Base-by-base conservation (phyloP, 2,888 invertebrate species). In the Campoletis raptor region DNA sequence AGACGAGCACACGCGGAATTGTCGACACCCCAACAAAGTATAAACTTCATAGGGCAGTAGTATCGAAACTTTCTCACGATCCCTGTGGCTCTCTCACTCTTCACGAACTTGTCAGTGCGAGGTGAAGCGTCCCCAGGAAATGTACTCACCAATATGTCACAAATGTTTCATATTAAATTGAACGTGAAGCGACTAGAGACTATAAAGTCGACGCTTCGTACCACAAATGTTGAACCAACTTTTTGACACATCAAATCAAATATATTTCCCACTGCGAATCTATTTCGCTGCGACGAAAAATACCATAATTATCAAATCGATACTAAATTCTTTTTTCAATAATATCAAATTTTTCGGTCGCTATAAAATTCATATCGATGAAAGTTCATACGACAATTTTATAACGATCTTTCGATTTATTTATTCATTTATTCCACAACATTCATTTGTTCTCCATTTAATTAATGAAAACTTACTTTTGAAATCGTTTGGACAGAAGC, bases 21-120 rank as follows among this genome's bases (percentile, higher is more conserved):
- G n/a, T 76, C 83, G 69, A 77, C 70, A 64, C 70, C 70, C 24
- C 64, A 21, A 70, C 77, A 78, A 78, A 67, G 66, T 78, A 61
- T 61, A 30, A 45, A 80, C 45, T 70, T 45, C 70, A 72, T 72
- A 61, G 45, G 40, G 69, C 57, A 40, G 69, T 52, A 40, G 69
- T 52, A 40, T 57, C 57, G 57, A 54, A 69, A 79, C 40, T 52
- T 42, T 30, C 40, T 18, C 57, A 21, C 74, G 7, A 24, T 74
- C 21, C 24, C 37, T 24, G 21, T 8, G 61, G 5, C 42, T 18
- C 76, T 76, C 24, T 42, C 24, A 42, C 24, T 76, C 64, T 64
- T 61, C 42, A 1, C 40, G 36, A 78, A 67, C 67, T 78, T 66
- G 66, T 74, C 61, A 45, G 52, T 45, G 76, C 52, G 10, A 61